These are phyloP conservation scores for Pomatostomus ruficeps DNA, from an alignment of 2,113 vertebrate genomes.

Conservation along the genomic window DNA sequence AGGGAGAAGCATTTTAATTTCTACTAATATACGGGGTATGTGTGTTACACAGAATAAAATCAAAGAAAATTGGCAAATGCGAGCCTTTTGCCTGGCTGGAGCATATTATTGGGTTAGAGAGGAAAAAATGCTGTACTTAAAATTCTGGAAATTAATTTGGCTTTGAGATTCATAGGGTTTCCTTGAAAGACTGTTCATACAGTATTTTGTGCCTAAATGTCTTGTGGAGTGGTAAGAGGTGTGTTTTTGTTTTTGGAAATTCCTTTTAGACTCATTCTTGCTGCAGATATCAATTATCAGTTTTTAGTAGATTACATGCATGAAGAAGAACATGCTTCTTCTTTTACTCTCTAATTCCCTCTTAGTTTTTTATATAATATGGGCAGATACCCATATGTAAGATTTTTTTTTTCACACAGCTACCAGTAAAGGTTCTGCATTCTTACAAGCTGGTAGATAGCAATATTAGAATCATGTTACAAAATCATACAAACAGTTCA, in stretches of 20 bases:
- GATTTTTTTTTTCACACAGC: neutral
- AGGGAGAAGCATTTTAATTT: neutral
- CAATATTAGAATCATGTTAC: neutral
- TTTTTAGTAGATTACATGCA: neutral
- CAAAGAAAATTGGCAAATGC: neutral
- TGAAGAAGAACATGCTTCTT: neutral
- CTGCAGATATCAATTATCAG: neutral
- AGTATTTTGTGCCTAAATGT: neutral
- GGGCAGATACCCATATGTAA: neutral
- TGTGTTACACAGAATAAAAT: neutral
- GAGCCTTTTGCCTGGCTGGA: neutral
- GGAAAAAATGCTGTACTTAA: neutral
- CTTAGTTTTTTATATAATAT: neutral
- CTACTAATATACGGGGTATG: accelerated
- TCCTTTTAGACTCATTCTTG: neutral
- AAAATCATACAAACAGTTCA: neutral
- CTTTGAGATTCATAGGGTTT: neutral
- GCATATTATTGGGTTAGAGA: neutral
- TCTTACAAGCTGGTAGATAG: neutral
- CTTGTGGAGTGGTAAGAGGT: neutral
- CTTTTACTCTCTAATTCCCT: neutral
- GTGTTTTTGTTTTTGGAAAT: neutral
- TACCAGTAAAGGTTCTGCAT: neutral
- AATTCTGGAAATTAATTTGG: neutral
- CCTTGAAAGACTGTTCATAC: neutral